Evolutionary conservation across 30 jellyfish, hydroid and myxozoan genomes (phyloP).

Genomic region (Mastigias papua): DNA sequence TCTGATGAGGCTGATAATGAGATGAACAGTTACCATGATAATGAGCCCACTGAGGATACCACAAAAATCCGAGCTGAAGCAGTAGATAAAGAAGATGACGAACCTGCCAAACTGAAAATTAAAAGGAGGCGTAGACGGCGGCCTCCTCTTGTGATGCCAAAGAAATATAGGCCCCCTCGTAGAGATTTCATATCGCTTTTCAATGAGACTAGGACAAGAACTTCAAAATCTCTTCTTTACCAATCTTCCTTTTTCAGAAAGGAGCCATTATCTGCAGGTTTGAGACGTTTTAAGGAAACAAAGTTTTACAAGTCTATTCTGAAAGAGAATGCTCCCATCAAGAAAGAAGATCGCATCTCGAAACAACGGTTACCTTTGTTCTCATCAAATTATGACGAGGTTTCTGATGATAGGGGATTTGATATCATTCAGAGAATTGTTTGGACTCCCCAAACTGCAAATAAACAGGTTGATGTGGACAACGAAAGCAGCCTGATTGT

Average conservation of each 20-base stretch:
- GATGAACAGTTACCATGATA: not conserved
- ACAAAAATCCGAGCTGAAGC: not conserved
- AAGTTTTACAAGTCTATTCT: not conserved
- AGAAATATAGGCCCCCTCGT: not conserved
- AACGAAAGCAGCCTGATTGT: not conserved
- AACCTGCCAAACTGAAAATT: not conserved
- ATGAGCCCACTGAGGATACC: not conserved
- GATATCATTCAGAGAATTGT: constrained; percentile 4
- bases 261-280: constrained; percentile 6
- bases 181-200: not conserved
- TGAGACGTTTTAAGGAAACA: not conserved
- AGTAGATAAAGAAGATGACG: not conserved
- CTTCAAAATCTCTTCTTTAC: not conserved
- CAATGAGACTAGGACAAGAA: not conserved
- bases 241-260: not conserved
- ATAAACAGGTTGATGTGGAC: not conserved
- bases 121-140: not conserved
- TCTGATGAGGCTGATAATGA: not conserved
- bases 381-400: not conserved
- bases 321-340: not conserved
- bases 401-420: not conserved
- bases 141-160: constrained; percentile 29
- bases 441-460: constrained; percentile 3
- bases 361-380: not conserved
- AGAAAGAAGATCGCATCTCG: not conserved